Percentiles rank a stretch among this genome's conserved stretches.
Evolutionary conservation across 2,888 invertebrate species (phyloP).

Genomic region (Drosophila tanythrix): DNA sequence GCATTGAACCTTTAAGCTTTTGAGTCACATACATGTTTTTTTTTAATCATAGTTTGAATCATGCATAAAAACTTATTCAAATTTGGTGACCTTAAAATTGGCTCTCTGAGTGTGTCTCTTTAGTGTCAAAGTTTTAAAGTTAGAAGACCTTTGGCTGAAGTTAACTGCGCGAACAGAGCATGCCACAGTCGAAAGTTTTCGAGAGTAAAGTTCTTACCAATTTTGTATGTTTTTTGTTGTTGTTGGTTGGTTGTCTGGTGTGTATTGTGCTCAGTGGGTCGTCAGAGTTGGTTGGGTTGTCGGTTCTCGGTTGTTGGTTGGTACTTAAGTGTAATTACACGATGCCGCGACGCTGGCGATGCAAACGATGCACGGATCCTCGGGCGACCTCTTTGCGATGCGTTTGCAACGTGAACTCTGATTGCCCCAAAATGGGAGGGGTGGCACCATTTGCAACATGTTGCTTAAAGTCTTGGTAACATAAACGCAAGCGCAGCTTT

Average conservation of each 20-base stretch:
- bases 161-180: not conserved
- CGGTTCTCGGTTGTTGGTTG: conserved; percentile 39
- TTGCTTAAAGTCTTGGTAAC: conserved; percentile 4
- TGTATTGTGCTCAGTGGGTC: conserved; percentile 46
- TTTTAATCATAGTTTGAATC: not conserved
- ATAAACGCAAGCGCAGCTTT: conserved; percentile 4
- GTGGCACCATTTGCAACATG: conserved; percentile 8
- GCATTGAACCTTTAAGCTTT: no score
- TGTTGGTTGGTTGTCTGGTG: not conserved
- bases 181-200: not conserved
- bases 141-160: not conserved
- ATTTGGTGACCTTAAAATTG: not conserved
- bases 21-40: no score
- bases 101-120: no score
- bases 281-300: conserved; percentile 44
- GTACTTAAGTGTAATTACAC: conserved; percentile 77
- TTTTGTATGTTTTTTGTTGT: conserved; percentile 1
- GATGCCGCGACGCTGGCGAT: conserved; percentile 35
- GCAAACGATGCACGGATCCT: conserved; percentile 33
- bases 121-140: not conserved
- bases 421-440: conserved; percentile 8
- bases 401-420: conserved; percentile 69
- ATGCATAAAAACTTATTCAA: not conserved
- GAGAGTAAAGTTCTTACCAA: not conserved
- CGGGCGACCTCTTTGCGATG: conserved; percentile 72